Percentiles rank a stretch among this genome's conserved stretches.
Evolutionary conservation across 1,140 invertebrate species (phyloP).

Genomic region (Radopholus similis): DNA sequence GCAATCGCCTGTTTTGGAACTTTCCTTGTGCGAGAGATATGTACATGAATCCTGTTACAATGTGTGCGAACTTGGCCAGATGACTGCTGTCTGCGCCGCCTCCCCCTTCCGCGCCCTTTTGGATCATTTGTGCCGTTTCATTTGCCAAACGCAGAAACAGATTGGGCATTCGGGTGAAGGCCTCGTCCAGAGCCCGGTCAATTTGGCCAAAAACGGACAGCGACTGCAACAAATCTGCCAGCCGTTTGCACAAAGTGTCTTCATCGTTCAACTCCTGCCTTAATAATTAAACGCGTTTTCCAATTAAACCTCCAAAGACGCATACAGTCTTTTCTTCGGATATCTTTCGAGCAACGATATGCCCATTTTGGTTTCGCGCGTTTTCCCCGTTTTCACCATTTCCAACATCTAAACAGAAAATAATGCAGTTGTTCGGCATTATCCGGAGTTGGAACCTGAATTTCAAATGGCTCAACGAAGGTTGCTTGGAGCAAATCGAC

Average conservation of each 20-base stretch:
- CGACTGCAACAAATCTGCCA: conserved; percentile 33
- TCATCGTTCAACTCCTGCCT: not conserved
- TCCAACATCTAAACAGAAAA: conserved; percentile 41
- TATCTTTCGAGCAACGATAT: conserved; percentile 8
- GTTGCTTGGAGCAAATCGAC: conserved; percentile 40
- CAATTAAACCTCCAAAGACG: not conserved
- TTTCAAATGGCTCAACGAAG: conserved; percentile 53
- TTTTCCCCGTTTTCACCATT: conserved; percentile 30
- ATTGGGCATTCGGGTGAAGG: conserved; percentile 18
- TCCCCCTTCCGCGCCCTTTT: conserved; percentile 21
- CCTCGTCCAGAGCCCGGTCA: conserved; percentile 37
- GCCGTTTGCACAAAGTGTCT: conserved; percentile 4
- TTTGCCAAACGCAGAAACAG: conserved; percentile 28
- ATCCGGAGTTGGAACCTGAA: conserved; percentile 33
- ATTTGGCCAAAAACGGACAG: conserved; percentile 46
- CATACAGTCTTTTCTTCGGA: conserved; percentile 3
- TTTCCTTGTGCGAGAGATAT: too few species aligned
- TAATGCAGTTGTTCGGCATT: conserved; percentile 1
- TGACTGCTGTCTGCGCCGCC: conserved; percentile 12
- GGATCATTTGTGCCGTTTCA: conserved; percentile 41
- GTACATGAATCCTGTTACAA: not conserved
- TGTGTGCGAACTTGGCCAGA: conserved; percentile 8
- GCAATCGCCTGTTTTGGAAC: conserved; percentile 3
- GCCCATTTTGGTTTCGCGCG: conserved; percentile 19
- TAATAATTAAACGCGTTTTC: not conserved